Evolutionary conservation across 2,797 vertebrate species (phyloP).

Genomic region (Naso thynnoides): DNA sequence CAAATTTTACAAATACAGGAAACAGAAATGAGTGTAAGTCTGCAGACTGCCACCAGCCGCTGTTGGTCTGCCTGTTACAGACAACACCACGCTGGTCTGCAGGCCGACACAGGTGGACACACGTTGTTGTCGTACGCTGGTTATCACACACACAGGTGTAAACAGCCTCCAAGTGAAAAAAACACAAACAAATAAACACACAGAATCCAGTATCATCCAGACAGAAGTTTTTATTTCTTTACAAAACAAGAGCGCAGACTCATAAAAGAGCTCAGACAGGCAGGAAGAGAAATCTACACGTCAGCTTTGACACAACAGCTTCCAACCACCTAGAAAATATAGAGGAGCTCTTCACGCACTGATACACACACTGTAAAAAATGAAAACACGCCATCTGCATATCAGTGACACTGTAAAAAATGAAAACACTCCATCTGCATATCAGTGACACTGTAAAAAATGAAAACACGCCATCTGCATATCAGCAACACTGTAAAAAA

Average conservation of each 20-base stretch:
- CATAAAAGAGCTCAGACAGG: conserved; percentile 57
- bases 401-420: too few relatives aligned
- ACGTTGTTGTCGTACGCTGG: too few relatives aligned
- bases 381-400: conserved; percentile 9
- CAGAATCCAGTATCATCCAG: not conserved
- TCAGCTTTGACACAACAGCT: conserved; percentile 47
- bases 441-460: not conserved
- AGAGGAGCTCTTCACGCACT: conserved; percentile 56
- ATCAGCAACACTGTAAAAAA: conserved; percentile 10
- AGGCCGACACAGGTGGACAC: too few relatives aligned
- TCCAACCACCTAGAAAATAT: conserved; percentile 60
- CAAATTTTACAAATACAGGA: too few relatives aligned
- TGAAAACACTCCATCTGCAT: conserved; percentile 34
- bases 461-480: not conserved
- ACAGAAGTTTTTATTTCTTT: conserved; percentile 64
- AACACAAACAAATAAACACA: too few relatives aligned
- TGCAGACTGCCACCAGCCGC: too few relatives aligned
- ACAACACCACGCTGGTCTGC: too few relatives aligned
- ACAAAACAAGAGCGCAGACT: conserved; percentile 59
- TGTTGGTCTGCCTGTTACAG: too few relatives aligned
- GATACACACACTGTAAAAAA: too few relatives aligned
- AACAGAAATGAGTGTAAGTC: too few relatives aligned
- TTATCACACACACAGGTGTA: too few relatives aligned
- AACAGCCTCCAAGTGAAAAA: too few relatives aligned
- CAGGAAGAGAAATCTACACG: conserved; percentile 43